Percentiles rank a stretch among this genome's conserved stretches.
Evolutionary conservation across 2,888 invertebrate species (phyloP).

Genomic region (Cantharis rustica): DNA sequence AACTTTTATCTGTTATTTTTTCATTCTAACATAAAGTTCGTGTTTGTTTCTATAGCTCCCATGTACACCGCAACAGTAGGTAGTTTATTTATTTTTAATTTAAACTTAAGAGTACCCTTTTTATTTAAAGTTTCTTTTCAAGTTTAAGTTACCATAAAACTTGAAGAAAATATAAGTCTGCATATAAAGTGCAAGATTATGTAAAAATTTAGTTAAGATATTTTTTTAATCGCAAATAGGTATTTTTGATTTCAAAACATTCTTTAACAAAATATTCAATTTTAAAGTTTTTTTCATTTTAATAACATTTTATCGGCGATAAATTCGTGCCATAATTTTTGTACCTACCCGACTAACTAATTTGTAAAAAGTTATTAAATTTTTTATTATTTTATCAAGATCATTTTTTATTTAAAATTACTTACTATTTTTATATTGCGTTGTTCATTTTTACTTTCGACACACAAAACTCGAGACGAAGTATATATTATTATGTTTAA

Average conservation of each 20-base stretch:
- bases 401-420: background rate
- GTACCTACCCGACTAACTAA: background rate
- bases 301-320: background rate
- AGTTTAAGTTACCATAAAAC: slow-evolving; percentile 7
- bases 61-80: slow-evolving; percentile 2
- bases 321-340: background rate
- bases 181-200: slow-evolving; percentile 13
- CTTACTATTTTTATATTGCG: background rate
- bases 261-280: background rate
- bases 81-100: slow-evolving; percentile 17
- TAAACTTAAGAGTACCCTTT: background rate
- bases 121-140: slow-evolving; percentile 9
- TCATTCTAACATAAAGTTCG: background rate
- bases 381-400: background rate
- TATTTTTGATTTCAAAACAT: background rate
- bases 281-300: background rate
- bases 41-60: slow-evolving; percentile 12
- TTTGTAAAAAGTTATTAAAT: background rate
- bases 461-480: background rate
- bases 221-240: background rate
- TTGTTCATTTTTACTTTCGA: background rate
- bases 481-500: background rate
- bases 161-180: slow-evolving; percentile 2
- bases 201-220: background rate
- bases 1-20: background rate